Conservation (phyloP, 2,113 vertebrate genomes). For the Alouatta palliata region DNA sequence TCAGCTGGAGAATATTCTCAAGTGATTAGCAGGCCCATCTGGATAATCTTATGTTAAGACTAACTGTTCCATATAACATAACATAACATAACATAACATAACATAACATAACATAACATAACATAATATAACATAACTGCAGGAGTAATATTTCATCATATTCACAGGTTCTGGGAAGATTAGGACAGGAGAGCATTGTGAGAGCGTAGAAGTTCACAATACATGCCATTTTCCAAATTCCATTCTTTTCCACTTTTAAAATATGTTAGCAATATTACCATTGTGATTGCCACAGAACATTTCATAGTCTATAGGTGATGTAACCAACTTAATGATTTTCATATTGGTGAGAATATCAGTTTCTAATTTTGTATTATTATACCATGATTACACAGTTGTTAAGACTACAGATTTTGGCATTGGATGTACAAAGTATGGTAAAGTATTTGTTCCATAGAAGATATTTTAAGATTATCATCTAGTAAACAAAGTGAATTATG, state of each 20-base stretch:
- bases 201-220: neutral
- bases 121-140: neutral
- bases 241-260: neutral
- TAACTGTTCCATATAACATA: neutral
- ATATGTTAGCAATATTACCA: neutral
- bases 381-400: neutral
- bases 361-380: conserved; percentile 13
- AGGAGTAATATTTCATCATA: neutral
- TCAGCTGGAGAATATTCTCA: neutral
- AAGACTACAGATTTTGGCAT: neutral
- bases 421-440: neutral
- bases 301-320: neutral
- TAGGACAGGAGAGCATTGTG: neutral
- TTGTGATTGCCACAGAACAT: neutral
- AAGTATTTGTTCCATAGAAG: neutral
- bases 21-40: neutral
- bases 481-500: neutral
- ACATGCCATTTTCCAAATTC: neutral
- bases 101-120: neutral
- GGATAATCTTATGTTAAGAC: neutral
- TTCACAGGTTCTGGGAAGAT: neutral
- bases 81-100: neutral
- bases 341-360: neutral
- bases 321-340: neutral
- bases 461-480: neutral